Evolutionary conservation across 2,888 invertebrate species (phyloP).

Genomic region (Pecten maximus): DNA sequence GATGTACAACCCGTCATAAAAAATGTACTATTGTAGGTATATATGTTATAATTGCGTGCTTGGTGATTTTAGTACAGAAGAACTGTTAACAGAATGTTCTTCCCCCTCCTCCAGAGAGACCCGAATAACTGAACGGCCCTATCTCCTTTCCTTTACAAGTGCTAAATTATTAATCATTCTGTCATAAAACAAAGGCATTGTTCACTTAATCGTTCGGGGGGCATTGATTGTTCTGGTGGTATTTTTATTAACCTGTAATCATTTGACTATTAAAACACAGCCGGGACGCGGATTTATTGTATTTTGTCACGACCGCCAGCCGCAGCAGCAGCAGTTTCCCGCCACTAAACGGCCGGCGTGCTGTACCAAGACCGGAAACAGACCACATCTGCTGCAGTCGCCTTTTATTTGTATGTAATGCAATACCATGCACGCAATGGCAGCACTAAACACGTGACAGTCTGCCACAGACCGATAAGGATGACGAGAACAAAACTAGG

Average conservation of each 20-base stretch:
- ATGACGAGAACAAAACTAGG: neutral
- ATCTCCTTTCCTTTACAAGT: neutral
- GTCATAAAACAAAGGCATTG: neutral
- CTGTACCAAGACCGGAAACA: neutral
- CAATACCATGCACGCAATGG: neutral
- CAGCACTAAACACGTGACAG: neutral
- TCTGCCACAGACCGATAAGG: neutral
- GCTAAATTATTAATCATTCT: neutral
- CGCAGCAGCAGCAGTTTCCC: neutral
- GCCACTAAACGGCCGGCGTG: neutral
- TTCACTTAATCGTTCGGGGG: neutral
- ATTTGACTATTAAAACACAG: neutral
- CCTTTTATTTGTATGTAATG: neutral
- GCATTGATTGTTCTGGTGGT: neutral
- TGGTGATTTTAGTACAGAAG: neutral
- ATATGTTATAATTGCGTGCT: neutral
- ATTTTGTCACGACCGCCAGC: constrained; percentile 7
- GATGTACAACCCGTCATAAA: neutral
- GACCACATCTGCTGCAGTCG: neutral
- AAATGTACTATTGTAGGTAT: neutral
- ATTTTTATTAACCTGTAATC: neutral
- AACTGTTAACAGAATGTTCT: neutral
- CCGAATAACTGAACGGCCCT: neutral
- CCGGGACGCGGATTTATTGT: neutral
- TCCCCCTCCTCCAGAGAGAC: neutral